phyloP scores from a whole-genome alignment of 2,888 invertebrate species.

The Caenorhabditis sp. region DNA sequence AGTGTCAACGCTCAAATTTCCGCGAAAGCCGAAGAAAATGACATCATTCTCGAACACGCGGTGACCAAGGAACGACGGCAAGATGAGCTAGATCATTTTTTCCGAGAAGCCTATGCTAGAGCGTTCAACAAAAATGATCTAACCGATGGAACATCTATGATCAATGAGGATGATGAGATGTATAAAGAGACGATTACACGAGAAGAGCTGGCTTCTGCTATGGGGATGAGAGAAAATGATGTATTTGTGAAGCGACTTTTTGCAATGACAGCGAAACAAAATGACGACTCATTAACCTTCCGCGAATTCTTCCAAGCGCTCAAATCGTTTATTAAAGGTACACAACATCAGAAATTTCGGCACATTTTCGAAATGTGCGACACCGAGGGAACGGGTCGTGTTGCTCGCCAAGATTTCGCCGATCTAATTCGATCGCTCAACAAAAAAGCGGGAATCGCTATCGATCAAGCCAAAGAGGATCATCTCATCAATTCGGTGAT shows the following conservation, averaged over 20 bases:
- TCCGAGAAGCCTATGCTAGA: conserved; percentile 75
- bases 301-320: conserved; percentile 86
- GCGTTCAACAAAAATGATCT: conserved; percentile 53
- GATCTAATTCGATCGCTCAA: conserved; percentile 80
- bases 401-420: conserved; percentile 89
- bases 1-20: conserved; percentile 24
- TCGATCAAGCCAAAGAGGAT: conserved; percentile 53
- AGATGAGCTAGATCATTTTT: conserved; percentile 89
- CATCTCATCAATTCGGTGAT: conserved; percentile 50
- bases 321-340: conserved; percentile 56
- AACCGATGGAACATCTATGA: conserved; percentile 30
- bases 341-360: conserved; percentile 74
- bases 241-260: conserved; percentile 97
- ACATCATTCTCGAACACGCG: conserved; percentile 13
- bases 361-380: conserved; percentile 98
- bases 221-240: conserved; percentile 93
- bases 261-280: conserved; percentile 84
- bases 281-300: conserved; percentile 85
- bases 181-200: conserved; percentile 61
- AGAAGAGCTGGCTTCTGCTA: conserved; percentile 89
- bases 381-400: conserved; percentile 89
- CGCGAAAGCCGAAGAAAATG: conserved; percentile 29
- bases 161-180: conserved; percentile 48
- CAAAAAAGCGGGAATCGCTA: conserved; percentile 64
- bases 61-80: conserved; percentile 78